Conservation (phyloP, 2,113 vertebrate genomes). For the Rallus limicola region DNA sequence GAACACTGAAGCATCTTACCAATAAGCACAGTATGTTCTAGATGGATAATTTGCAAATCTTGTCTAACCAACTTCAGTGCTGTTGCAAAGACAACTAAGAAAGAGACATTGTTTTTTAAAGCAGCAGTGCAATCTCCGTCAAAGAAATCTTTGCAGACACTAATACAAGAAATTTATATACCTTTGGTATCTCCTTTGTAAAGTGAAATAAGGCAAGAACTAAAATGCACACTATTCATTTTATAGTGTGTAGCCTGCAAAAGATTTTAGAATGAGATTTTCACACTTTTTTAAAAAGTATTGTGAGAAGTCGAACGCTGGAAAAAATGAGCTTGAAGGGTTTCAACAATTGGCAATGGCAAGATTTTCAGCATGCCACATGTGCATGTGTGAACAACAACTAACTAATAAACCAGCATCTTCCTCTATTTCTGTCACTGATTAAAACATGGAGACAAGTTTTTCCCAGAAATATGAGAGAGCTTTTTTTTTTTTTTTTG, state of each 20-base stretch:
- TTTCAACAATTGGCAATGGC: background rate
- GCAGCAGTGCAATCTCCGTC: background rate
- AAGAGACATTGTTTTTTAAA: background rate
- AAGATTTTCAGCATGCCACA: constrained; percentile 12
- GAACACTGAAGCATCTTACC: background rate
- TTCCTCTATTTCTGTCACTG: constrained; percentile 20
- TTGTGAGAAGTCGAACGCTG: background rate
- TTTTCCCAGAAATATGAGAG: constrained; percentile 28
- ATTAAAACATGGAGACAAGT: constrained; percentile 56
- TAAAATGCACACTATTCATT: background rate
- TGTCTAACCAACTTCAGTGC: background rate
- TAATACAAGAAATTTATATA: background rate
- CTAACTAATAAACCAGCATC: constrained; percentile 50
- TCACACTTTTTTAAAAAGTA: background rate
- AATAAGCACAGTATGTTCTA: background rate
- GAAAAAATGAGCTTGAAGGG: background rate
- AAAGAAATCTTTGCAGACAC: background rate
- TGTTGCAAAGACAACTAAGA: background rate
- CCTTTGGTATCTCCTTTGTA: background rate
- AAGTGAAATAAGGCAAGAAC: constrained; percentile 12
- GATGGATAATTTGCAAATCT: background rate
- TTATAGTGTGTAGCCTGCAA: background rate
- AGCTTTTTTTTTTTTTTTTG: constrained; percentile 30
- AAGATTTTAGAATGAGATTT: background rate
- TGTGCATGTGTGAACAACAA: constrained; percentile 8